Base-by-base conservation (phyloP, 1,140 invertebrate genomes). In the Drosophila ogumai region DNA sequence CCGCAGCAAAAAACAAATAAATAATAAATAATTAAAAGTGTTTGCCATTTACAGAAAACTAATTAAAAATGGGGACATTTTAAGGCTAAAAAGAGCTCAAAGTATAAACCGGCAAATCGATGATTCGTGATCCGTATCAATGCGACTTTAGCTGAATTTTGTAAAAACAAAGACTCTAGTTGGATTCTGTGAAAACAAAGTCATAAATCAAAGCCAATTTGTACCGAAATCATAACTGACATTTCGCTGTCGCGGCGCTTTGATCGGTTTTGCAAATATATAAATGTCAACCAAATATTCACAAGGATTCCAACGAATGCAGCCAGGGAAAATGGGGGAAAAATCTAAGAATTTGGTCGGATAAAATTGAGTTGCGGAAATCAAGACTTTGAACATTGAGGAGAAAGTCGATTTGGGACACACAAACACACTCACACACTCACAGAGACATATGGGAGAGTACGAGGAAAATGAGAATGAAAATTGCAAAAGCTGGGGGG, bases 241-340 rank as follows among this genome's bases (percentile, higher is more conserved):
- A 76, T 63, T 81, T 82, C 49, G 61, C 69, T 57, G 77, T 87
- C 56, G 72, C 59, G 67, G 43, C 28, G 31, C 41, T 57, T 50
- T 64, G 43, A 65, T 75, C 64, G 74, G 43, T 67, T 65, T 52
- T 41, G 60, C 60, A 73, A 85, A 81, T 73, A 81, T 65, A 55
- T 47, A 64, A 72, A 58, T 82, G 84, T 88, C 82, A 82, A 87
- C 66, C 69, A 60, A 81, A 81, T 84, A 84, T 85, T 66, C 74
- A 36, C 64, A 47, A 76, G 54, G 52, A 69, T 54, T 63, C n/a
- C 52, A 40, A 9, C 34, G 31, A 34, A 17, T 28, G 28, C 12
- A 34, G 17, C 17, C 9, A 3, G 12, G 17, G 49, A 38, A 40
- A 43, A 41, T 25, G 34, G 41, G 25, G 40, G 15, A 60, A 56